These are phyloP conservation scores for Nephrotoma guestfalica DNA, from an alignment of 2,888 invertebrate genomes.

Conservation along the genomic window DNA sequence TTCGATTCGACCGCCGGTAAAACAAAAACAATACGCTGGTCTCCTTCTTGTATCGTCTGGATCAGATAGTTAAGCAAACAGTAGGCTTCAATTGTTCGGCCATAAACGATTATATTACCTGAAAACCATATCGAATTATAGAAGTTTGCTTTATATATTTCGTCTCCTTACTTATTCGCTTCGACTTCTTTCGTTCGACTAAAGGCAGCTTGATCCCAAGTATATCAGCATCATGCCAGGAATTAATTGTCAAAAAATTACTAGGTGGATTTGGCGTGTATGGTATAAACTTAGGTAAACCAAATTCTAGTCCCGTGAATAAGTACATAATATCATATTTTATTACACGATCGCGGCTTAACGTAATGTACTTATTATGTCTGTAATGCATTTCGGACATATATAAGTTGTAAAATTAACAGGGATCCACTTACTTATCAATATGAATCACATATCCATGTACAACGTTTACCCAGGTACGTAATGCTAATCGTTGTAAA, in stretches of 20 bases:
- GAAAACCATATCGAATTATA: background rate
- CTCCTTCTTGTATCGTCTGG: slow-evolving; percentile 28
- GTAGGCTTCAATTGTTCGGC: slow-evolving; percentile 34
- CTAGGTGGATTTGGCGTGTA: slow-evolving; percentile 27
- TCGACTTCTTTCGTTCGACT: background rate
- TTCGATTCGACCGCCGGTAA: slow-evolving; percentile 17
- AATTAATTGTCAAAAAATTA: slow-evolving; percentile 48
- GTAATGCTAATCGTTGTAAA: slow-evolving; percentile 41
- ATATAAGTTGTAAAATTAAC: background rate
- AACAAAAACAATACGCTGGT: slow-evolving; percentile 33
- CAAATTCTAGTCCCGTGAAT: slow-evolving; percentile 42
- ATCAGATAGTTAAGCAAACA: slow-evolving; percentile 34
- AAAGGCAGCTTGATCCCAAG: background rate
- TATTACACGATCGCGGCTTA: slow-evolving; percentile 29
- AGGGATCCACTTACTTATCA: slow-evolving; percentile 34
- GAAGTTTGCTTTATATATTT: background rate
- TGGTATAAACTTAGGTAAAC: slow-evolving; percentile 30
- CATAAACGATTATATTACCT: slow-evolving; percentile 34
- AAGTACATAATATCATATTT: slow-evolving; percentile 41
- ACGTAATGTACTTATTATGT: slow-evolving; percentile 40
- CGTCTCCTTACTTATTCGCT: background rate
- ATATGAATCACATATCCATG: slow-evolving; percentile 40
- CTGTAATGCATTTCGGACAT: slow-evolving; percentile 22
- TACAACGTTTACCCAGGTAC: slow-evolving; percentile 51
- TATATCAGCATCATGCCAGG: slow-evolving; percentile 35